Evolutionary conservation across 1,140 invertebrate genomes (phyloP).

Genomic region (Ips typographus): DNA sequence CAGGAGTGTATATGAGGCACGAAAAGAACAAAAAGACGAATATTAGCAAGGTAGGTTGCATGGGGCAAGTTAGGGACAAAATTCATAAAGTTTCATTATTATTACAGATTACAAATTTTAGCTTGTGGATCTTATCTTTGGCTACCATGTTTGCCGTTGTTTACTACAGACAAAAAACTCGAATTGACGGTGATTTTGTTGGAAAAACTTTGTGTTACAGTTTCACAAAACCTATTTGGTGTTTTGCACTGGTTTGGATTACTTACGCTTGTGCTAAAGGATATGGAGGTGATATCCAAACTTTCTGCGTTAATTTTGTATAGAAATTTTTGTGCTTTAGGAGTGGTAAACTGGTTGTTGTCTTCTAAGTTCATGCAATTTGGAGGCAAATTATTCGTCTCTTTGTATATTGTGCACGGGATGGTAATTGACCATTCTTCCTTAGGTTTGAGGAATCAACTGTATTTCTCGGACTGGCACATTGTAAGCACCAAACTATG

Average conservation of each 20-base stretch:
- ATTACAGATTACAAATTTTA: conserved; percentile 3
- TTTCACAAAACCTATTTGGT: conserved; percentile 24
- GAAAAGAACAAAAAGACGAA: conserved; percentile 24
- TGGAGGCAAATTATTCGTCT: conserved; percentile 16
- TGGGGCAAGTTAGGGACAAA: background rate
- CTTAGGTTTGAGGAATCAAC: background rate
- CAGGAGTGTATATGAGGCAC: conserved; percentile 35
- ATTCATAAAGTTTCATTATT: background rate
- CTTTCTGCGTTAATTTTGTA: background rate
- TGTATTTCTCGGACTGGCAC: conserved; percentile 17
- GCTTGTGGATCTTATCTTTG: conserved; percentile 17
- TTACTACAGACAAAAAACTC: conserved; percentile 27
- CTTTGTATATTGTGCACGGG: conserved; percentile 20
- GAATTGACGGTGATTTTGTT: conserved; percentile 28
- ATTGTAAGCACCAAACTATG: conserved; percentile 7
- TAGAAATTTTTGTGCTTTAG: conserved; percentile 4
- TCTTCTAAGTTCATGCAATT: conserved; percentile 18
- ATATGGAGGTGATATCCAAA: conserved; percentile 16
- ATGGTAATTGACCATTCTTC: conserved; percentile 8
- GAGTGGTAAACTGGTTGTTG: conserved; percentile 25
- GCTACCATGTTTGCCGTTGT: conserved; percentile 29
- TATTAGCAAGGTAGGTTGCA: conserved; percentile 30
- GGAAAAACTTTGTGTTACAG: conserved; percentile 34
- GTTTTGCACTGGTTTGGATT: conserved; percentile 17
- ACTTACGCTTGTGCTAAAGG: conserved; percentile 18